Evolutionary conservation across 2,113 vertebrate genomes (phyloP), one percentile per base, ranked within the genome.

Genomic region (Noctilio leporinus): DNA sequence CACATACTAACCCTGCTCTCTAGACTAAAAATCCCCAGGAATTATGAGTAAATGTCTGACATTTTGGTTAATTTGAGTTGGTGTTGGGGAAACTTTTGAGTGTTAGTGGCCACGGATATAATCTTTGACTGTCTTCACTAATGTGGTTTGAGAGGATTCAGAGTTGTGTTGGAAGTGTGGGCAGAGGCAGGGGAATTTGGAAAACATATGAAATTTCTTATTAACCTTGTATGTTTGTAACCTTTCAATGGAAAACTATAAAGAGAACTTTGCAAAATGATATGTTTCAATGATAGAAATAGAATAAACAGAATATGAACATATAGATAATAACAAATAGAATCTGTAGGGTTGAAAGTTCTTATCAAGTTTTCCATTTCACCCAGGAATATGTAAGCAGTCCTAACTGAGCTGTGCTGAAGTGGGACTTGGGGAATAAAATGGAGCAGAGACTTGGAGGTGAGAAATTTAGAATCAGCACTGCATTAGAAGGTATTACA

Each of bases 41-140:
- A 92, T 95, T 76, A 81, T 92, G 92, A 97, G 85, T 90, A 88
- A 85, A 93, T 10, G 45, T 91, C 94, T 86, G 96, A 91, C 92
- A 96, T 94, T 97, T 96, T 17, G 38, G 38, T 76, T 84, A 53
- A 57, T 24, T 47, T 11, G 24, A 53, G 28, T 35, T 49, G 64
- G 70, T 83, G 59, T 59, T 59, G 77, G 95, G 95, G 88, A 47
- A 91, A 67, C 70, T 91, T 91, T 35, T 55, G 81, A 84, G 75
- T 11, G 2, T 30, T 43, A 14, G 76, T 67, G 35, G 86, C 40
- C 85, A 53, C 6, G 26, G 33, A 38, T 30, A 33, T 84, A 95
- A 82, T 81, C 85, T 96, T 93, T 93, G 38, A 4, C 40, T 81
- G 22, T 92, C 59, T 84, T 88, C 28, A 64, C 70, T 77, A 69